Percentiles rank a stretch among this genome's conserved stretches.
Evolutionary conservation across 2,113 vertebrate genomes (phyloP).

Genomic region (Oophaga pumilio): DNA sequence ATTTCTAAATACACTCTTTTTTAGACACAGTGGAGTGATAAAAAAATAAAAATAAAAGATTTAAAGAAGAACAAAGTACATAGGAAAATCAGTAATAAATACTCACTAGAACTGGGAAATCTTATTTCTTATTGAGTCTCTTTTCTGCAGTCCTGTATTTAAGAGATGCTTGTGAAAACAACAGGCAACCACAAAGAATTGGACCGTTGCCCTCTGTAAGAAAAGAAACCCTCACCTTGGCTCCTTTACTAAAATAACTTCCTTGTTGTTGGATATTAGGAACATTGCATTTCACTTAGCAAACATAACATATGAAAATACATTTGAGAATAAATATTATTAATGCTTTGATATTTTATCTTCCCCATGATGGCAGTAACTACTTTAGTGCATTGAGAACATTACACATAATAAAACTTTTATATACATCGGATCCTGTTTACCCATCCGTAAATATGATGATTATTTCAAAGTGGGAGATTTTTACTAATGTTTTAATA

Average conservation of each 20-base stretch:
- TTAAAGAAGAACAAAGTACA: background rate
- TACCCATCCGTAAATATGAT: background rate
- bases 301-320: constrained; percentile 38
- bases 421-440: background rate
- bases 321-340: constrained; percentile 37
- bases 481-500: background rate
- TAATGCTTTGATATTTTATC: constrained; percentile 19
- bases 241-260: constrained; percentile 20
- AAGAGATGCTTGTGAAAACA: constrained; percentile 11
- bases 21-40: background rate
- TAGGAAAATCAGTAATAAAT: background rate
- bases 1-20: background rate
- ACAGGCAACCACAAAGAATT: constrained; percentile 10
- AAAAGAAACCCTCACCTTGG: constrained; percentile 20
- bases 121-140: background rate
- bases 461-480: background rate
- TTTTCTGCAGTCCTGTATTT: background rate
- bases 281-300: constrained; percentile 29
- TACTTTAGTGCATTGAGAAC: constrained; percentile 8
- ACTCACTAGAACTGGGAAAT: background rate
- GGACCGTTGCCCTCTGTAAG: constrained; percentile 9
- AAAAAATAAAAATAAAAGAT: background rate
- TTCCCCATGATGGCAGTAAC: background rate
- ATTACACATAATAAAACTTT: background rate
- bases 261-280: constrained; percentile 38